Conservation (phyloP, 2,113 vertebrate species). For the Cyprinodon variegatus region DNA sequence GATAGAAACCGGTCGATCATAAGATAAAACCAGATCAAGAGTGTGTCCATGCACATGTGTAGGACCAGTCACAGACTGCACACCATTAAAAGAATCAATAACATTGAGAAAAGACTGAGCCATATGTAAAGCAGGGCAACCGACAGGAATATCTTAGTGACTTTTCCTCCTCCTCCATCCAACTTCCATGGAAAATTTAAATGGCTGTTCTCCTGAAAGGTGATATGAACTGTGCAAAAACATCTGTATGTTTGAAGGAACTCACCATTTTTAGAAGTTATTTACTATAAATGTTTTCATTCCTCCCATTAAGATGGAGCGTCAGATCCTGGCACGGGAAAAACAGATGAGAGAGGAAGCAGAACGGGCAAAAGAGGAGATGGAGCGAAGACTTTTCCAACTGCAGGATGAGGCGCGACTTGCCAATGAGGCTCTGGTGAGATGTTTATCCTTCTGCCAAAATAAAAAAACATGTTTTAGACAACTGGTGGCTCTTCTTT, state of each 20-base stretch:
- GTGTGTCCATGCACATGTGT: too few relatives aligned
- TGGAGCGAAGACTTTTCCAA: conserved; percentile 90
- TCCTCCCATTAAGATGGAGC: conserved; percentile 82
- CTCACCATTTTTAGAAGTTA: not conserved
- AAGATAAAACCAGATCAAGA: too few relatives aligned
- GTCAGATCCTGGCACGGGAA: conserved; percentile 88
- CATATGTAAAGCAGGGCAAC: not conserved
- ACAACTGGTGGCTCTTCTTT: not conserved
- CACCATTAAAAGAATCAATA: too few relatives aligned
- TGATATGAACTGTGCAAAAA: not conserved
- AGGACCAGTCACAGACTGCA: too few relatives aligned
- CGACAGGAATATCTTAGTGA: too few relatives aligned
- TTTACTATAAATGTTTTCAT: not conserved
- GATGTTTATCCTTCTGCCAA: conserved; percentile 20
- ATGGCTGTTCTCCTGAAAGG: not conserved
- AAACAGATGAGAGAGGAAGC: conserved; percentile 93
- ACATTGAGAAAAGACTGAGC: too few relatives aligned
- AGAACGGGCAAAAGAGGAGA: conserved; percentile 88
- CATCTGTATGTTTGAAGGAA: not conserved
- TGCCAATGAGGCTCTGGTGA: conserved; percentile 89
- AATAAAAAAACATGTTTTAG: not conserved
- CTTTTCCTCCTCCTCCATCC: too few relatives aligned
- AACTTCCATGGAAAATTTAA: too few relatives aligned
- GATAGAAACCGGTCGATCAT: too few relatives aligned
- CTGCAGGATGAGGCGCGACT: conserved; percentile 90